phyloP scores from a whole-genome alignment of 2,888 invertebrate genomes.

The Pseudococcus jackbeardsleyi region DNA sequence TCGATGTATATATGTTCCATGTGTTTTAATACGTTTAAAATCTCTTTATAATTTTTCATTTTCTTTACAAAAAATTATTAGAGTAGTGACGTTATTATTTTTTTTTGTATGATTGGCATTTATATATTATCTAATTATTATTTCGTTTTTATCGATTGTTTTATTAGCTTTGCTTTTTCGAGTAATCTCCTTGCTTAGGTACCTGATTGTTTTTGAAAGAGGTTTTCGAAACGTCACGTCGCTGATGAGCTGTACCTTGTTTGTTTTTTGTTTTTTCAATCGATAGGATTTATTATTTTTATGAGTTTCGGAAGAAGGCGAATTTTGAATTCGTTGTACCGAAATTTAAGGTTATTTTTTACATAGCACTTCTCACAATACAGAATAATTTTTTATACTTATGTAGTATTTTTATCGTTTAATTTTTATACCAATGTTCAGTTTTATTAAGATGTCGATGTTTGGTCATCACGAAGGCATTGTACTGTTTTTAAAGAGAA shows the following conservation, averaged over 20 bases:
- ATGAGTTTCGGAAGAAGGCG: too few relatives aligned
- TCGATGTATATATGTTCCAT: constrained; percentile 17
- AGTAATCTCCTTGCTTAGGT: too few relatives aligned
- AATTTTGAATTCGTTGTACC: too few relatives aligned
- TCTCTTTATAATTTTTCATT: background rate
- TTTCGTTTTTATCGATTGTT: background rate
- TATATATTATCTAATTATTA: constrained; percentile 37
- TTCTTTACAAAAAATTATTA: background rate
- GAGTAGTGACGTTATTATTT: background rate
- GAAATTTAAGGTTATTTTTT: background rate
- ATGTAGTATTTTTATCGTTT: background rate
- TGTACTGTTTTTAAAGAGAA: background rate
- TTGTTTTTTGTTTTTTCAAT: too few relatives aligned
- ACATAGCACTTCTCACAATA: constrained; percentile 7
- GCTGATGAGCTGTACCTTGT: too few relatives aligned
- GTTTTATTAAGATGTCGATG: background rate
- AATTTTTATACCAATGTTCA: constrained; percentile 17
- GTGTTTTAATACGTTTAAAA: background rate
- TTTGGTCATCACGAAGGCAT: background rate
- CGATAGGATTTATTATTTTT: too few relatives aligned
- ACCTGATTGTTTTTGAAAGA: too few relatives aligned
- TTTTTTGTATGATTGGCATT: constrained; percentile 14
- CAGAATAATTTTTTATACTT: background rate
- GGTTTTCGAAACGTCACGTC: too few relatives aligned
- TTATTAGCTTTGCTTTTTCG: background rate